Percentiles rank a stretch among this genome's conserved stretches.
phyloP scores from a whole-genome alignment of 2,797 vertebrate genomes.

The Galaxias olidus region DNA sequence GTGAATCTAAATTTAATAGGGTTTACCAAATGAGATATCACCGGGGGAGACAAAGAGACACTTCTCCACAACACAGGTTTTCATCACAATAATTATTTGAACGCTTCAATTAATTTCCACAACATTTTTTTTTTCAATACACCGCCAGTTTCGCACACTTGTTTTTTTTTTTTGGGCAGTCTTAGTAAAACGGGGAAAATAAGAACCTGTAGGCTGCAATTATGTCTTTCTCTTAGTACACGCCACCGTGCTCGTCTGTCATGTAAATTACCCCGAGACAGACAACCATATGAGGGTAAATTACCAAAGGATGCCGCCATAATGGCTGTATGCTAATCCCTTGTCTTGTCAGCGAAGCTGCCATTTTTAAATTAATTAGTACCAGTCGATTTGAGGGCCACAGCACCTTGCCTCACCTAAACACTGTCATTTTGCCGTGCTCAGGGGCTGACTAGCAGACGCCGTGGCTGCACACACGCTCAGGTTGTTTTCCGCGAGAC shows the following conservation, averaged over 20 bases:
- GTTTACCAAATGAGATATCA: conserved; percentile 35
- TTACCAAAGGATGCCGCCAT: neutral
- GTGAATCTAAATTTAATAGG: conserved; percentile 63
- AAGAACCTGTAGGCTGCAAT: conserved; percentile 27
- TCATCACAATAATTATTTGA: conserved; percentile 67
- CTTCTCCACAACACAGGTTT: conserved; percentile 56
- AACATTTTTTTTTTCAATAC: conserved; percentile 68
- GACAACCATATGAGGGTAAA: conserved; percentile 28
- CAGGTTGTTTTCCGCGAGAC: neutral
- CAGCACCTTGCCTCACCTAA: too few species aligned
- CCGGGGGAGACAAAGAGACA: conserved; percentile 55
- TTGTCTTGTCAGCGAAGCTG: too few species aligned
- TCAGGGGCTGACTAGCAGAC: too few species aligned
- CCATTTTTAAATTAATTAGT: too few species aligned
- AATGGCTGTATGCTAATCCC: neutral
- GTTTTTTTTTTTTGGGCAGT: conserved; percentile 16
- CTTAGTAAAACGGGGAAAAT: conserved; percentile 22
- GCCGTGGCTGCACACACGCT: too few species aligned
- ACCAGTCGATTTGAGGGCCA: too few species aligned
- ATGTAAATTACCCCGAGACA: conserved; percentile 20
- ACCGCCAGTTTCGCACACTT: conserved; percentile 54
- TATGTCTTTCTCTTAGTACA: conserved; percentile 34
- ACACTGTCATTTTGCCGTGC: too few species aligned
- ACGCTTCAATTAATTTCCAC: conserved; percentile 67
- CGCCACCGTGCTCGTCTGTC: conserved; percentile 5